phyloP scores from a whole-genome alignment of 2,797 vertebrate genomes.

The Taeniopygia guttata region DNA sequence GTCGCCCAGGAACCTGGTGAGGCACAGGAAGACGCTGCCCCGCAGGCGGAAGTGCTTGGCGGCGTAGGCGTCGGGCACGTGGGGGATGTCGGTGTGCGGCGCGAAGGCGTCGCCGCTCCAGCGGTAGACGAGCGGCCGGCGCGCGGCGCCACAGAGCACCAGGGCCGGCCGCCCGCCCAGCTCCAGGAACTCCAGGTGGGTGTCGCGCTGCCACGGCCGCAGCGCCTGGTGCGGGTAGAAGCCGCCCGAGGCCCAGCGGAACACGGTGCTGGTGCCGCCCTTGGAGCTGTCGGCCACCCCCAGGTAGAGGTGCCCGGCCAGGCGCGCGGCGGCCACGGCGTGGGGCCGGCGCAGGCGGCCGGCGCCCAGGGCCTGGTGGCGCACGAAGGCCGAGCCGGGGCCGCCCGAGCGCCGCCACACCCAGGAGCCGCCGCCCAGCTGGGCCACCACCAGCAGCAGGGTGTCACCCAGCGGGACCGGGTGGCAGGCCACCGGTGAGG shows the following conservation, averaged over 20 bases:
- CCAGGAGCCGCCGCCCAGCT: neutral
- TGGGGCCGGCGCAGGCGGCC: no score
- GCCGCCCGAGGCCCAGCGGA: slow-evolving; percentile 86
- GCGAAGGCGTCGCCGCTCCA: neutral
- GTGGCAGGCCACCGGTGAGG: neutral
- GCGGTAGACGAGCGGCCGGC: neutral
- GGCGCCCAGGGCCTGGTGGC: slow-evolving; percentile 7
- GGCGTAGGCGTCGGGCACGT: neutral
- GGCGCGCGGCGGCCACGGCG: slow-evolving; percentile 85
- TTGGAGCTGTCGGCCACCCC: slow-evolving; percentile 92
- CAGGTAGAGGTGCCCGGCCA: slow-evolving; percentile 88
- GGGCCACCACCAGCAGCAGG: neutral
- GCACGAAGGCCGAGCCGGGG: slow-evolving; percentile 30
- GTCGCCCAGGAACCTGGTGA: slow-evolving; percentile 75
- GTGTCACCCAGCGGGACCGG: neutral
- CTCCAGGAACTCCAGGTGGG: neutral
- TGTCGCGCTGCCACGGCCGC: neutral
- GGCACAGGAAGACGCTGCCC: slow-evolving; percentile 86
- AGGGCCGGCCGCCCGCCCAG: neutral
- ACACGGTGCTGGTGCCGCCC: slow-evolving; percentile 90
- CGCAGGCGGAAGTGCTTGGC: slow-evolving; percentile 8
- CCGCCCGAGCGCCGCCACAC: slow-evolving; percentile 54
- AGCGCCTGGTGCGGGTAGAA: slow-evolving; percentile 6
- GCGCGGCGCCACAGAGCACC: neutral
- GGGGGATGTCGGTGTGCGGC: slow-evolving; percentile 24